Conservation (phyloP, 2,797 vertebrate genomes). For the Chelon labrosus region DNA sequence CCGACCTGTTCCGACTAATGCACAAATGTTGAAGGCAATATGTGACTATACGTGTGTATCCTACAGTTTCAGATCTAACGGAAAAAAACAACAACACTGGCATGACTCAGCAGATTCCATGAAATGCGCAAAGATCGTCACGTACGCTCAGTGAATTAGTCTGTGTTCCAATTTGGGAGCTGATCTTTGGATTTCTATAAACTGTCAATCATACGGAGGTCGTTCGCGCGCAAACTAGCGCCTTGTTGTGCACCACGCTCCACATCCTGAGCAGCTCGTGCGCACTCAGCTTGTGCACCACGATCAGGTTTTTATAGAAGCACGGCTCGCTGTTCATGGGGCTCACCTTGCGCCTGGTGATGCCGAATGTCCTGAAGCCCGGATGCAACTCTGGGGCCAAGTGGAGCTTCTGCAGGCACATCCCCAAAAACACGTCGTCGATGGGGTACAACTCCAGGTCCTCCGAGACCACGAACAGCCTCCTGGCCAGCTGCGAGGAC, state of each 20-base stretch:
- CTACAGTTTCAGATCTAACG: too few species aligned
- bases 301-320: conserved; percentile 87
- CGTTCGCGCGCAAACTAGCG: conserved; percentile 81
- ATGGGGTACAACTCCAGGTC: conserved; percentile 88
- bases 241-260: conserved; percentile 78
- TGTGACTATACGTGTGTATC: too few species aligned
- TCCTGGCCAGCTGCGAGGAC: conserved; percentile 77
- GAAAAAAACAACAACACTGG: background rate
- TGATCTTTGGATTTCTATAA: background rate
- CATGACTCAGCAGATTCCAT: background rate
- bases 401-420: conserved; percentile 85
- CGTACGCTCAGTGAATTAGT: background rate
- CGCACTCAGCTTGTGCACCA: conserved; percentile 90
- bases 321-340: conserved; percentile 89
- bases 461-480: conserved; percentile 80
- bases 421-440: conserved; percentile 92
- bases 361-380: conserved; percentile 88
- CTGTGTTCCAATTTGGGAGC: background rate
- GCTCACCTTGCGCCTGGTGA: conserved; percentile 76
- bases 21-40: background rate
- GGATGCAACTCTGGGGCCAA: conserved; percentile 84
- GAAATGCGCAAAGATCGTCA: background rate
- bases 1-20: background rate
- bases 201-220: conserved; percentile 47
- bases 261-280: conserved; percentile 89